Percentiles rank a stretch among this genome's conserved stretches.
Evolutionary conservation across 2,113 vertebrate species (phyloP).

Genomic region (Parus major): DNA sequence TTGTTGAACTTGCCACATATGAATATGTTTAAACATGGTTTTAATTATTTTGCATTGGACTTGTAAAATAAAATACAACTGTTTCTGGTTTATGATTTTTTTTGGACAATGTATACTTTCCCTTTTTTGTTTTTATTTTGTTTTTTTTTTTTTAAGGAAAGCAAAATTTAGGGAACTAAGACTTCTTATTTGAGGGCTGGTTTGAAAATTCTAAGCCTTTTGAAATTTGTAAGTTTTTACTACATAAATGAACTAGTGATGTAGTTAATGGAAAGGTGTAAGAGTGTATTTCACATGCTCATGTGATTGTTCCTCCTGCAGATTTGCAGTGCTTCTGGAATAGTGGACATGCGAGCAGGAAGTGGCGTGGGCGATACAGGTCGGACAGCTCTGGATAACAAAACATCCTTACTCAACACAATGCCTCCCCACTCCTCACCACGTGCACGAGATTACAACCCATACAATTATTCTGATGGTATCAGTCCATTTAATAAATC

Average conservation of each 20-base stretch:
- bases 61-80: background rate
- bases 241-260: background rate
- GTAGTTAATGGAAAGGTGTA: background rate
- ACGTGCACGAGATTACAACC: conserved; percentile 87
- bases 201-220: background rate
- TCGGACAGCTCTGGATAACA: conserved; percentile 91
- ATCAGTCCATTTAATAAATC: conserved; percentile 84
- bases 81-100: background rate
- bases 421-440: conserved; percentile 87
- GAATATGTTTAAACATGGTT: background rate
- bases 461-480: conserved; percentile 87
- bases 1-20: background rate
- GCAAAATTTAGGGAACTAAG: background rate
- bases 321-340: conserved; percentile 74
- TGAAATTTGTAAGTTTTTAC: background rate
- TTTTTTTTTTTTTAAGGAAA: background rate
- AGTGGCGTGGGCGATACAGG: conserved; percentile 79
- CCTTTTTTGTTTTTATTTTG: background rate
- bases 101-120: fast-evolving
- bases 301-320: background rate
- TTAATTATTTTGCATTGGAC: background rate
- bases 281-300: background rate
- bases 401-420: conserved; percentile 90
- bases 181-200: background rate
- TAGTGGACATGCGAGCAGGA: conserved; percentile 75